Evolutionary conservation across 2,797 vertebrate genomes (phyloP).

Genomic region (Bovichtus diacanthus): DNA sequence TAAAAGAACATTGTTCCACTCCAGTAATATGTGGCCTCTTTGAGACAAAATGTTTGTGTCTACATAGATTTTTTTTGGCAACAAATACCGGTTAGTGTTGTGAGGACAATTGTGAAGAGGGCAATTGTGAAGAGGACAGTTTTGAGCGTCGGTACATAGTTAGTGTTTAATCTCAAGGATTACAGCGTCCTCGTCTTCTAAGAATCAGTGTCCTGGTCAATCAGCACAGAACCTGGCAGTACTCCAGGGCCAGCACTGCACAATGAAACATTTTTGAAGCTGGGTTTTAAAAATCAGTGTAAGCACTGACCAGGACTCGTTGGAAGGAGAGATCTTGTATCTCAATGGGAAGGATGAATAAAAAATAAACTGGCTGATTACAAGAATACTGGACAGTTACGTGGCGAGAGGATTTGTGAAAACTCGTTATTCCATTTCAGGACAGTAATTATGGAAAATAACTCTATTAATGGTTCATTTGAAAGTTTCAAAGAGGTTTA

Average conservation of each 20-base stretch:
- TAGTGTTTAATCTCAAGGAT: slow-evolving; percentile 82
- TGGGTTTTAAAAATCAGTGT: slow-evolving; percentile 1
- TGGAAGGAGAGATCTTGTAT: too few relatives aligned
- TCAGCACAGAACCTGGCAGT: slow-evolving; percentile 62
- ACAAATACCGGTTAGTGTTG: neutral
- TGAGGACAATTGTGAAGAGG: neutral
- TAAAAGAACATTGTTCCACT: neutral
- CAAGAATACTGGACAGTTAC: neutral
- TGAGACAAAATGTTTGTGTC: neutral
- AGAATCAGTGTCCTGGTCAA: slow-evolving; percentile 81
- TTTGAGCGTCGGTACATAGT: slow-evolving; percentile 53
- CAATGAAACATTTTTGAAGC: slow-evolving; percentile 10
- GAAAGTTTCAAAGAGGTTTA: neutral
- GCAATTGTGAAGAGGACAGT: slow-evolving; percentile 3
- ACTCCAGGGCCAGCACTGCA: slow-evolving; percentile 57
- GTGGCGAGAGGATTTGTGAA: neutral
- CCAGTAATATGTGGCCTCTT: neutral
- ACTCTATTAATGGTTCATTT: neutral
- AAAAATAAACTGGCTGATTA: neutral
- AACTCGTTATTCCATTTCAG: neutral
- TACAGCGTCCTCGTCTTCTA: slow-evolving; percentile 69
- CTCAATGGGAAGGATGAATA: too few relatives aligned
- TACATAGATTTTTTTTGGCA: neutral
- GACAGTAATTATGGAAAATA: neutral
- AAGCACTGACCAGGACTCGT: neutral